Evolutionary conservation across 2,113 vertebrate genomes (phyloP), one percentile per base, ranked within the genome.

Genomic region (Tinamus guttatus): DNA sequence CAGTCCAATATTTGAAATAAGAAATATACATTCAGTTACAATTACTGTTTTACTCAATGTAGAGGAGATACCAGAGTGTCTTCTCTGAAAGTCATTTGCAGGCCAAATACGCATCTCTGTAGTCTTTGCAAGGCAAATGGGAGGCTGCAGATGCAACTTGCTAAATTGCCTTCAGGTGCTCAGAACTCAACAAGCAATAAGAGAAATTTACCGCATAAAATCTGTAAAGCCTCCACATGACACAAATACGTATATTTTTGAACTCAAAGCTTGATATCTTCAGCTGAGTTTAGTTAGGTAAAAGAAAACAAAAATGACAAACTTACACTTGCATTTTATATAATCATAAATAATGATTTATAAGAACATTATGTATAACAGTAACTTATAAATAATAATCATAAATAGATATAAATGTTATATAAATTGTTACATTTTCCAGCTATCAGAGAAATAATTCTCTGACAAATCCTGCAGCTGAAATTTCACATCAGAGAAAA

Each of bases 401-500:
- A 43, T 24, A 68, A 75, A 43, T 20, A 68, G 68, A 75, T 36
- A 4, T 2, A 45, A 9, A 43, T 63, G 54, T 62, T 15, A 28
- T 45, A 20, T 4, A 60, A 81, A 51, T 49, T 32, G 27, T 51
- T 78, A 59, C 19, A 59, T 81, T 83, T 49, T 24, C 52, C 78
- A 41, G 2, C 22, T 47, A 34, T 16, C 49, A 47, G 41, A 30
- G 25, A 67, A 38, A 24, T 56, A 2, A 40, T 49, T 71, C 19
- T 64, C 74, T 70, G n/a, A 93, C 64, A 6, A 77, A 47, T 27
- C 22, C 6, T 32, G 24, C 86, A 94, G 22, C 16, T 68, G 69
- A 68, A 77, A 88, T 60, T 86, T 92, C 15, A 43, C 28, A 83
- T 40, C n/a, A 86, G 58, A 70, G 80, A 27, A 82, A 40, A 90